Conservation (phyloP, 2,888 invertebrate species). For the Malthinus seriepunctatus region DNA sequence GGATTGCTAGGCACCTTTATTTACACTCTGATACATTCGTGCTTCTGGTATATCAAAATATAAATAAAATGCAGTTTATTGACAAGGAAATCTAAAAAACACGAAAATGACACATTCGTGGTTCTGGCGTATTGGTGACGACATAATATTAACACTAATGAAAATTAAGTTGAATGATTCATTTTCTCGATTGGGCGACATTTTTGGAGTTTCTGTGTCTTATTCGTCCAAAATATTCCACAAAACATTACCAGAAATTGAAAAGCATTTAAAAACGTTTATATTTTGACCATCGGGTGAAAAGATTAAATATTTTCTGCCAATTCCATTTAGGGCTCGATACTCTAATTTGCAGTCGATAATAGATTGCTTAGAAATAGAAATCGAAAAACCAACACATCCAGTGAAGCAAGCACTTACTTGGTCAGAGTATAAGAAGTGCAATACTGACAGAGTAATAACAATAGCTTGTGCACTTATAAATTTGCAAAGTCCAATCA, state of each 20-base stretch:
- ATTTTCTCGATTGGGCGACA: conserved; percentile 3
- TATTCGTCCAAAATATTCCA: conserved; percentile 27
- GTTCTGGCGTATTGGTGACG: too few species aligned
- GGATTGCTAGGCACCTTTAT: too few species aligned
- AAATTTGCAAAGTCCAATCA: background rate
- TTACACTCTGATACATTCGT: too few species aligned
- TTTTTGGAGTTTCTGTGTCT: conserved; percentile 9
- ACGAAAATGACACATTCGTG: too few species aligned
- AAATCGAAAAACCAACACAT: conserved; percentile 46
- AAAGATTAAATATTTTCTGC: conserved; percentile 26
- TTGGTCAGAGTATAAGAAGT: conserved; percentile 45
- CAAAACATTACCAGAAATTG: conserved; percentile 14
- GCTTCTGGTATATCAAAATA: too few species aligned
- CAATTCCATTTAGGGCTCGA: conserved; percentile 32
- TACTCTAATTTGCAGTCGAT: conserved; percentile 40
- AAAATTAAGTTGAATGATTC: conserved; percentile 16
- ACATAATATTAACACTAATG: too few species aligned
- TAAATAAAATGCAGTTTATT: too few species aligned
- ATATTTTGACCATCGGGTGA: conserved; percentile 22
- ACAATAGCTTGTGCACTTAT: background rate
- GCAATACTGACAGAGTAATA: conserved; percentile 29
- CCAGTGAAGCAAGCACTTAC: conserved; percentile 42
- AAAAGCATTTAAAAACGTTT: conserved; percentile 15
- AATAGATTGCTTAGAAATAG: conserved; percentile 48
- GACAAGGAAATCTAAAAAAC: too few species aligned